Evolutionary conservation across 2,113 vertebrate genomes (phyloP).

Genomic region (Panthera uncia): DNA sequence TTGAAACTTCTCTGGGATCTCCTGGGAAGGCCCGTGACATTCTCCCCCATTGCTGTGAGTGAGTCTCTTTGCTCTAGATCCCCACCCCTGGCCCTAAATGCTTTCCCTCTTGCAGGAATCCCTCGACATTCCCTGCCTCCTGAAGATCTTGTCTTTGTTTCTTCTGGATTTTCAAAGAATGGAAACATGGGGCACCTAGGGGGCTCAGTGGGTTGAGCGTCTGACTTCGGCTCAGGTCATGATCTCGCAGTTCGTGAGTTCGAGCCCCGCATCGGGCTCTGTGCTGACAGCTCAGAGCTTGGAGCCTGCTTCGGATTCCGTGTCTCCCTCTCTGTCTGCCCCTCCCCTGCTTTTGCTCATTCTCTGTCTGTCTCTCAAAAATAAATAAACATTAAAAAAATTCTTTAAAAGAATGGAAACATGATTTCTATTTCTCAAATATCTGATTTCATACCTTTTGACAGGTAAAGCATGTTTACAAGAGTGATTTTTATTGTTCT

Average conservation of each 20-base stretch:
- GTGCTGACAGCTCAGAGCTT: too few relatives aligned
- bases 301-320: too few relatives aligned
- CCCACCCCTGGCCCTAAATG: not conserved
- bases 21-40: too few relatives aligned
- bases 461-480: not conserved
- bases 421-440: not conserved
- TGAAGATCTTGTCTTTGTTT: not conserved
- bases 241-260: too few relatives aligned
- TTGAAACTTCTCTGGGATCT: not conserved
- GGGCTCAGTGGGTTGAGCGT: too few relatives aligned
- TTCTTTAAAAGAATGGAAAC: not conserved
- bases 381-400: too few relatives aligned
- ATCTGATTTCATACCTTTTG: not conserved
- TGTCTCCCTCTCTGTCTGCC: too few relatives aligned
- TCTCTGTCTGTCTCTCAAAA: too few relatives aligned
- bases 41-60: accelerated
- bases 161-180: not conserved
- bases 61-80: not conserved
- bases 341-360: too few relatives aligned
- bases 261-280: too few relatives aligned
- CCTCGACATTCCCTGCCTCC: not conserved
- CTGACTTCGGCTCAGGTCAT: too few relatives aligned
- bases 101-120: not conserved
- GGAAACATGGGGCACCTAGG: too few relatives aligned
- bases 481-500: not conserved